Evolutionary conservation across 2,888 invertebrate species (phyloP), one percentile per base, ranked within the genome.

Genomic region (Lamproptera curius): DNA sequence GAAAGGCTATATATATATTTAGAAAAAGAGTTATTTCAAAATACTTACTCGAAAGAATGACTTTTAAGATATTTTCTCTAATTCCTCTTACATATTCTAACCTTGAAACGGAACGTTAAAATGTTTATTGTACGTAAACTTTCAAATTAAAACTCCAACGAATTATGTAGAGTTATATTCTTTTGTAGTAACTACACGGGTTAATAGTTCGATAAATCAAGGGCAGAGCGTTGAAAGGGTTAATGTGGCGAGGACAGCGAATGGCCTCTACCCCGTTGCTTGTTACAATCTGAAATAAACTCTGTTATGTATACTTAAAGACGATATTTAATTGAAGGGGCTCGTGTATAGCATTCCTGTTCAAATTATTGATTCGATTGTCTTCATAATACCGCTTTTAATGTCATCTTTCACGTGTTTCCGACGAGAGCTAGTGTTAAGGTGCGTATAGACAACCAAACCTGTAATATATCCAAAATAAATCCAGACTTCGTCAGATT

Each of bases 121-220:
- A n/a, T n/a, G n/a, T n/a, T n/a, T n/a, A n/a, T n/a, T n/a, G n/a
- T n/a, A n/a, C n/a, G n/a, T n/a, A n/a, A n/a, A n/a, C n/a, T n/a
- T n/a, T n/a, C n/a, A n/a, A n/a, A n/a, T n/a, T n/a, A n/a, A n/a
- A n/a, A n/a, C n/a, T n/a, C n/a, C n/a, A n/a, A n/a, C n/a, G n/a
- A n/a, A n/a, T n/a, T n/a, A n/a, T 53, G 56, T 50, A 8, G 48
- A 42, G 59, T 55, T 53, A 56, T 49, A 53, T 49, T 46, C 43
- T 47, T 33, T 46, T 50, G 37, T 20, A 45, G 44, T 51, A 52
- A 47, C 45, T 46, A 49, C 46, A 41, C 36, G 50, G 67, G 74
- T 67, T 76, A 75, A 84, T 80, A 69, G 68, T 65, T 60, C 66
- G 48, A 77, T 84, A 80, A 81, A 84, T 84, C 84, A 85, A n/a